These are phyloP conservation scores for Serilophus lunatus DNA, from an alignment of 2,113 vertebrate genomes.

Conservation along the genomic window DNA sequence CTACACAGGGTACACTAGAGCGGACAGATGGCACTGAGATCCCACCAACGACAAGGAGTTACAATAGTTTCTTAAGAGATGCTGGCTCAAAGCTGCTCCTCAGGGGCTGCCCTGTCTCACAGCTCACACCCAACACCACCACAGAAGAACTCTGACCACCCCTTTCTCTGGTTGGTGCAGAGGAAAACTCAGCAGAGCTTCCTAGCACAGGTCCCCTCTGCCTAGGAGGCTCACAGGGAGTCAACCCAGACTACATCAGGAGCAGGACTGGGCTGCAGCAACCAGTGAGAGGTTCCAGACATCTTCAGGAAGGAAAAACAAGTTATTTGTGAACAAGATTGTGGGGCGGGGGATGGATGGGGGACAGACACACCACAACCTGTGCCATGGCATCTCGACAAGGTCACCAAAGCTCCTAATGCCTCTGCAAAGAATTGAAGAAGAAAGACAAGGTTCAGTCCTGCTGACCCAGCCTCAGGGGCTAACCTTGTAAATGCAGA, in stretches of 20 bases:
- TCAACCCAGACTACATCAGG: not conserved
- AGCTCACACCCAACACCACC: not conserved
- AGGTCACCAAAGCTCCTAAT: not conserved
- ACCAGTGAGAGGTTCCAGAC: not conserved
- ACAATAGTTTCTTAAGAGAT: not conserved
- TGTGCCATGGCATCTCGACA: not conserved
- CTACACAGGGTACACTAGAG: rapidly evolving
- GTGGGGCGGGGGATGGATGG: not conserved
- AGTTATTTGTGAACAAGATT: not conserved
- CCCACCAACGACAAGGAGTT: not conserved
- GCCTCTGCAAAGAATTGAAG: not conserved
- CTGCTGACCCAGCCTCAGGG: not conserved
- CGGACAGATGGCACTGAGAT: not conserved
- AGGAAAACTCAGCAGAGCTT: not conserved
- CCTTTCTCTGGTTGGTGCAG: not conserved
- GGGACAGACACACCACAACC: not conserved
- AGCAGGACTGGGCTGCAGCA: not conserved
- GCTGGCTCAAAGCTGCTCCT: not conserved
- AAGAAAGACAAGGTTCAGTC: not conserved
- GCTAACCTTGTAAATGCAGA: not conserved
- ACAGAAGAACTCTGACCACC: not conserved
- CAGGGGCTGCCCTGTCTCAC: not conserved
- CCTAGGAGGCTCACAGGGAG: not conserved
- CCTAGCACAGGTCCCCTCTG: not conserved
- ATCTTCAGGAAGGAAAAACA: not conserved